Percentiles rank a stretch among this genome's conserved stretches.
Evolutionary conservation across 1,140 invertebrate genomes (phyloP).

Genomic region (Drosophila nebulosa): DNA sequence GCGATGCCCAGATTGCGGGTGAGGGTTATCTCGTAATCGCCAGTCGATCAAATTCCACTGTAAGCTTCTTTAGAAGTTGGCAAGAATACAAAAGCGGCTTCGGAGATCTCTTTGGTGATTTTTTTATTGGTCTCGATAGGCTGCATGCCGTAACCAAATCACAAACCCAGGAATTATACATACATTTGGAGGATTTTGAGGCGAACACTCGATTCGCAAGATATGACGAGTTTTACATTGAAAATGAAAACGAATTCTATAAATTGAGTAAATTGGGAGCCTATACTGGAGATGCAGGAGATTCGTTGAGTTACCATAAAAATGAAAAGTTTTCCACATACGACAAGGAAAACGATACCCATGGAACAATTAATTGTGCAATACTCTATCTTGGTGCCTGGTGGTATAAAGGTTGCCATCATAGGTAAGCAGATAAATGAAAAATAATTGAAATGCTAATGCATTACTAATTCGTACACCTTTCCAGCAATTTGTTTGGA

Average conservation of each 20-base stretch:
- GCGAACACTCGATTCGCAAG: not conserved
- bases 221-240: not conserved
- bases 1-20: not conserved
- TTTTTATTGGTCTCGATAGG: slow-evolving; percentile 14
- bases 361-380: not conserved
- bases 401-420: not conserved
- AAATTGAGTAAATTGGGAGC: not conserved
- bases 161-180: not conserved
- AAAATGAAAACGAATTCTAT: not conserved
- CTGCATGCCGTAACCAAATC: slow-evolving; percentile 3
- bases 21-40: not conserved
- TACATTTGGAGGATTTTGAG: not conserved
- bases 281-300: slow-evolving; percentile 4
- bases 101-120: slow-evolving; percentile 5
- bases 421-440: not conserved
- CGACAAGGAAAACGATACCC: slow-evolving; percentile 2
- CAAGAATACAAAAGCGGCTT: slow-evolving; percentile 10
- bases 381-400: not conserved
- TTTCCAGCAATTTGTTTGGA: not conserved
- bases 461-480: not conserved
- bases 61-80: not conserved
- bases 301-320: not conserved
- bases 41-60: not conserved
- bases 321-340: slow-evolving; percentile 4
- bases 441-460: not conserved